Conservation (phyloP, 1,140 invertebrate species). For the Atta colombica region DNA sequence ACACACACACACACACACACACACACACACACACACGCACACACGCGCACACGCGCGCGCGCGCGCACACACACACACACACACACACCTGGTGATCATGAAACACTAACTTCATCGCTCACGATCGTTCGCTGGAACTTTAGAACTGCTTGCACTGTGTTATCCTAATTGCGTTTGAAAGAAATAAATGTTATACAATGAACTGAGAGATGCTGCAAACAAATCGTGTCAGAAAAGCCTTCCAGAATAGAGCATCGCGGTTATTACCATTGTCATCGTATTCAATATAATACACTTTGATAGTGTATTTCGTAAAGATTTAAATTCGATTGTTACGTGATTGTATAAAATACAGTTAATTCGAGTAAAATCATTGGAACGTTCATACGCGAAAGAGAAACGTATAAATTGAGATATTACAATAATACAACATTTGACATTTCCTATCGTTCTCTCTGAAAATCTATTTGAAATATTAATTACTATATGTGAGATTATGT, state of each 20-base stretch:
- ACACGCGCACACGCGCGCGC: constrained; percentile 15
- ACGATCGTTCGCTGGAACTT: constrained; percentile 85
- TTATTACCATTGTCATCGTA: constrained; percentile 68
- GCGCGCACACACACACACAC: neutral
- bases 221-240: constrained; percentile 11
- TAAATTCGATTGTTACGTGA: neutral
- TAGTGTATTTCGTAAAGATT: neutral
- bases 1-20: no score
- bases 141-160: constrained; percentile 86
- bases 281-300: neutral
- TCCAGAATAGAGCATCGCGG: constrained; percentile 11
- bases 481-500: neutral
- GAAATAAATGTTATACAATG: constrained; percentile 40
- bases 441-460: neutral
- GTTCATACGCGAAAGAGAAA: neutral
- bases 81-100: constrained; percentile 81
- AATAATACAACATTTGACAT: neutral
- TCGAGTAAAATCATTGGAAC: neutral
- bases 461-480: constrained; percentile 23
- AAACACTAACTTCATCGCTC: constrained; percentile 86
- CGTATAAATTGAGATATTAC: constrained; percentile 6
- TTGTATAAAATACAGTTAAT: constrained; percentile 6
- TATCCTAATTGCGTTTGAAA: constrained; percentile 74
- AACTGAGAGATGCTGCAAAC: constrained; percentile 7
- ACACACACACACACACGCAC: neutral